Evolutionary conservation across 64 coral and sea anemone species (phyloP), one percentile per base, ranked within the genome.

Genomic region (Pachyseris speciosa): DNA sequence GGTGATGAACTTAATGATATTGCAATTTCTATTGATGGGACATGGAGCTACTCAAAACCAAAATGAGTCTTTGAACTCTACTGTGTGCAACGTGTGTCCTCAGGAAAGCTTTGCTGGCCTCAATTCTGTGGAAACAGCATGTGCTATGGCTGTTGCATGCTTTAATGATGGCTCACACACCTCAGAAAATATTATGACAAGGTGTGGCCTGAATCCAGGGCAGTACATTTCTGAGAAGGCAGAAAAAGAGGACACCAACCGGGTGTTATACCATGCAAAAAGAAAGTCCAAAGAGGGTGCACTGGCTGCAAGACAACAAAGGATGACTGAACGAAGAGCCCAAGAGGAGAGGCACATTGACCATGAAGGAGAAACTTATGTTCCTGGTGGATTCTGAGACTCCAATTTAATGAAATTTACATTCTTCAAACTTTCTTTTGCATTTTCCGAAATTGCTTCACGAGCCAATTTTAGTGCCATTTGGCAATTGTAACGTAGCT

Each of bases 31-130:
- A 72, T 36, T 29, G 72, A 50, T 87, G 84, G 31, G 17, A 43
- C 33, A 67, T 37, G 68, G 43, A 47, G 29, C 61, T 26, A 74
- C 15, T 25, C 70, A 74, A 40, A 74, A 87, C 42, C 84, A 87
- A 70, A 87, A 87, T 48, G 84, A 87, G 64, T 71, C 64, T 28
- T 36, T 72, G 28, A 87, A 87, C 67, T 65, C 61, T 53, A 31
- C 55, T 45, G 68, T 87, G 63, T 38, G 50, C 22, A 38, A 29
- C 58, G 22, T 63, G 10, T 55, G 36, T 26, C 80, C 80, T 36
- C 38, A 74, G 41, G 70, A 74, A 39, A 39, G 3, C 15, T 74
- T 74, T 74, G 70, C 70, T 74, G 33, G 70, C 31, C 45, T 75
- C 0, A 75, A 15, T 75, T 75, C 72, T 43, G 72, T 75, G 33